These are phyloP conservation scores for Habropoda laboriosa DNA, from an alignment of 1,140 invertebrate species.

Conservation along the genomic window DNA sequence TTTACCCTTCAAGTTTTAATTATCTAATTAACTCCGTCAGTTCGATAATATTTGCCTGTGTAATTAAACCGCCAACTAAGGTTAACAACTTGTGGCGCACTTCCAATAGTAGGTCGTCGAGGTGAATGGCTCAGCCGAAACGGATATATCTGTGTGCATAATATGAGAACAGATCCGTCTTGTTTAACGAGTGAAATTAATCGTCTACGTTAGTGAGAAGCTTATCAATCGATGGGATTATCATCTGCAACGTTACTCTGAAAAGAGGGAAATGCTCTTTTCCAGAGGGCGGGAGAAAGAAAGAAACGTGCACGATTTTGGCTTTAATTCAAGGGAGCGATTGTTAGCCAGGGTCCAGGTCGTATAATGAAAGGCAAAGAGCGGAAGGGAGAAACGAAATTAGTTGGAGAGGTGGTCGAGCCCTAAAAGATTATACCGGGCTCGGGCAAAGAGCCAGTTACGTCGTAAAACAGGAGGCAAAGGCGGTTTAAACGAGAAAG, in stretches of 20 bases:
- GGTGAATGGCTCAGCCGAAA: slow-evolving; percentile 12
- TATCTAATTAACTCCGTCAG: slow-evolving; percentile 75
- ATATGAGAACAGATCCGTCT: background rate
- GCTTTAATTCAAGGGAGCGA: background rate
- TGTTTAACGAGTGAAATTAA: slow-evolving; percentile 25
- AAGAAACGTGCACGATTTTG: too few relatives aligned
- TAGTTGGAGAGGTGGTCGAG: slow-evolving; percentile 31
- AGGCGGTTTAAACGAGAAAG: slow-evolving; percentile 29
- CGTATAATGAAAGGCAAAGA: slow-evolving; percentile 23
- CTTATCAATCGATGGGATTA: too few relatives aligned
- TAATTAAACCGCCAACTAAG: slow-evolving; percentile 71
- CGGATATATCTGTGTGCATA: slow-evolving; percentile 24
- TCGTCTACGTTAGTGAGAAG: too few relatives aligned
- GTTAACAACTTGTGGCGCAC: slow-evolving; percentile 60
- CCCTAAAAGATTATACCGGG: slow-evolving; percentile 28
- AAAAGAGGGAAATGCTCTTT: too few relatives aligned
- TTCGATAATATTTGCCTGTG: slow-evolving; percentile 75
- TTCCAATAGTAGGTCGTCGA: slow-evolving; percentile 60
- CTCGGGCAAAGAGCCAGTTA: slow-evolving; percentile 45
- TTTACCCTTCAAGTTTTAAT: slow-evolving; percentile 76
- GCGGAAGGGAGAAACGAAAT: slow-evolving; percentile 18
- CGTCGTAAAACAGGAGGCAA: slow-evolving; percentile 26
- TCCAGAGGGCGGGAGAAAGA: too few relatives aligned
- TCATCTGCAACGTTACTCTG: too few relatives aligned
- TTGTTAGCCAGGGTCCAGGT: background rate